Evolutionary conservation across 1,140 invertebrate species (phyloP).

Genomic region (Caerostris darwini): DNA sequence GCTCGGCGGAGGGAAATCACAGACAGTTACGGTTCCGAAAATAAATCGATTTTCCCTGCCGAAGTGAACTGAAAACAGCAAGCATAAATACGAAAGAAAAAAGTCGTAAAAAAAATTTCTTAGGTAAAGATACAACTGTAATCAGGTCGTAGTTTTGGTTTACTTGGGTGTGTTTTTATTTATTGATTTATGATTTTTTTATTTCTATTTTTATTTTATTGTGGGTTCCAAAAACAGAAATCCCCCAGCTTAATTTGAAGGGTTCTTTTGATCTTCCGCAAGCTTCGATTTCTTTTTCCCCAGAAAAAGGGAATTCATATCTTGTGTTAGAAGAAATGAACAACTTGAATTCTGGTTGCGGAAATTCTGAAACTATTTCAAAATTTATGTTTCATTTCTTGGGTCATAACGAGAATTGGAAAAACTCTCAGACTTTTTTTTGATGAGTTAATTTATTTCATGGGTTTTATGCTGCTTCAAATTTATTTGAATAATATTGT

Average conservation of each 20-base stretch:
- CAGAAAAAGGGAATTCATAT: neutral
- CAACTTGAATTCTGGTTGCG: neutral
- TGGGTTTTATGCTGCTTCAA: no score
- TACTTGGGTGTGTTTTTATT: neutral
- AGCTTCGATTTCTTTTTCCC: neutral
- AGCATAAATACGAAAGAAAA: no score
- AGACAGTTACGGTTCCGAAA: neutral
- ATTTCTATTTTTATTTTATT: neutral
- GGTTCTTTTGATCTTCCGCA: neutral
- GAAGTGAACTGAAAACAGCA: neutral
- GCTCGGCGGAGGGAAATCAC: neutral
- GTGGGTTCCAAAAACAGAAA: neutral
- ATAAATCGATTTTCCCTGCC: neutral
- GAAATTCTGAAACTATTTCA: constrained; percentile 1
- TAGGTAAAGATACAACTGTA: neutral
- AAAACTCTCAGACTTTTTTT: no score
- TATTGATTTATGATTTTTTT: neutral
- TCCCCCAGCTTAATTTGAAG: neutral
- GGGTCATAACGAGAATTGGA: neutral
- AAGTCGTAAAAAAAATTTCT: neutral
- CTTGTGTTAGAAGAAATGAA: neutral
- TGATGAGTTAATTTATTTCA: no score
- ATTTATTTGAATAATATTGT: no score
- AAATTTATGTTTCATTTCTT: neutral
- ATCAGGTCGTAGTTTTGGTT: neutral